Percentiles rank a stretch among this genome's conserved stretches.
These are phyloP conservation scores for Galagoides demidoff DNA, from an alignment of 2,797 vertebrate genomes.

Conservation along the genomic window DNA sequence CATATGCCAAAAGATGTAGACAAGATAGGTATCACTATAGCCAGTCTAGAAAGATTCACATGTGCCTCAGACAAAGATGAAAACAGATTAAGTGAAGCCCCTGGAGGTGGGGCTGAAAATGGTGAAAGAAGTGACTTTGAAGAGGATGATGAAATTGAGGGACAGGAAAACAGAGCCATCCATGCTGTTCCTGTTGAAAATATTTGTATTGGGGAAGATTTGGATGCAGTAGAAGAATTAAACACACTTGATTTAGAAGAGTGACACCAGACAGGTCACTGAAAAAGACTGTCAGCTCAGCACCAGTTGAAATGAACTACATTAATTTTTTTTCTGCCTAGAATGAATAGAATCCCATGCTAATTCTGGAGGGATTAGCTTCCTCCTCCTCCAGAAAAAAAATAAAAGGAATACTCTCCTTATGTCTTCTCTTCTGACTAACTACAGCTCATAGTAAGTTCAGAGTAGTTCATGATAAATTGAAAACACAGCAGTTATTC, in stretches of 20 bases:
- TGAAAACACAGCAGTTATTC: conserved; percentile 75
- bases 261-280: conserved; percentile 83
- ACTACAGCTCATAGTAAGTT: conserved; percentile 84
- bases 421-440: conserved; percentile 78
- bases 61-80: conserved; percentile 89
- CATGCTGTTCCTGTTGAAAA: conserved; percentile 98
- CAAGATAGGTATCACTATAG: conserved; percentile 95
- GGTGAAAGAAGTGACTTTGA: conserved; percentile 90
- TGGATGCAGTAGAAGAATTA: conserved; percentile 98
- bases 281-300: conserved; percentile 72
- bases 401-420: conserved; percentile 77
- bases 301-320: conserved; percentile 82
- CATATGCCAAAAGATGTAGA: conserved; percentile 96
- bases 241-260: conserved; percentile 96
- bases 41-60: conserved; percentile 93
- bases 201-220: conserved; percentile 98
- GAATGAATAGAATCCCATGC: conserved; percentile 81
- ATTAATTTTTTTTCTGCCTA: conserved; percentile 80
- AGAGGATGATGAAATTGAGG: conserved; percentile 86
- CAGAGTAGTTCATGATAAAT: conserved; percentile 82
- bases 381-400: conserved; percentile 17
- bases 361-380: conserved; percentile 82
- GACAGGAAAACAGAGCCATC: conserved; percentile 87
- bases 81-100: conserved; percentile 95
- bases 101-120: conserved; percentile 92